Base-by-base conservation (phyloP, 2,888 invertebrate species). In the Monochamus alternatus region DNA sequence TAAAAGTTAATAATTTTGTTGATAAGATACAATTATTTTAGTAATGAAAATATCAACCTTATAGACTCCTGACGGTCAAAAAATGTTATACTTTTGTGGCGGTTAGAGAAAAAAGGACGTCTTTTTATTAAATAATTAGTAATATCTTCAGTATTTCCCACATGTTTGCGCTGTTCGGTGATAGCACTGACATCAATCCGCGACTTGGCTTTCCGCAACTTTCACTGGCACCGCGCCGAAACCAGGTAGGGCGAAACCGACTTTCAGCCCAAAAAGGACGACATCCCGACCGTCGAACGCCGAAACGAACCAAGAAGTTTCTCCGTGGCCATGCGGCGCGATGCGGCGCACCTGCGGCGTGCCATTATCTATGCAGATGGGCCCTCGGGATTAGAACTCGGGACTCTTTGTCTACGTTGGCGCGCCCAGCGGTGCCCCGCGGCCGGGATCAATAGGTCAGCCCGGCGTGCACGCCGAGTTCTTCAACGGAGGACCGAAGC, bases 341-440 rank as follows among this genome's bases (percentile, higher is more conserved):
- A 76, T 81, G 81, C 79, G 81, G 81, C 76, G 76, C 75, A 79
- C 85, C 81, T 69, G 73, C 84, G 85, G 83, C 79, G 84, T 86
- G 82, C 87, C 85, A 87, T 87, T 87, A 87, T 87, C 87, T 87
- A 87, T 87, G 87, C 87, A 87, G 87, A 87, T 87, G 86, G 86
- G 85, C 87, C 87, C 86, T 81, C 85, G 86, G 87, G 87, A 87
- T 81, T 85, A 80, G 80, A 85, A 84, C 84, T 85, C 84, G 82
- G 83, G 82, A 84, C 83, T 86, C 86, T 86, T 86, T 86, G 85
- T 86, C 85, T 86, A 83, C 83, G 81, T 76, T 82, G 81, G 81
- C 82, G 83, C 82, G 83, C 83, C 83, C 82, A 81, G 82, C 79
- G 78, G 75, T 66, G 80, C 85, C 80, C 71, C 81, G 75, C 70